These are phyloP conservation scores for Aix galericulata DNA, from an alignment of 2,113 vertebrate genomes.

Conservation along the genomic window DNA sequence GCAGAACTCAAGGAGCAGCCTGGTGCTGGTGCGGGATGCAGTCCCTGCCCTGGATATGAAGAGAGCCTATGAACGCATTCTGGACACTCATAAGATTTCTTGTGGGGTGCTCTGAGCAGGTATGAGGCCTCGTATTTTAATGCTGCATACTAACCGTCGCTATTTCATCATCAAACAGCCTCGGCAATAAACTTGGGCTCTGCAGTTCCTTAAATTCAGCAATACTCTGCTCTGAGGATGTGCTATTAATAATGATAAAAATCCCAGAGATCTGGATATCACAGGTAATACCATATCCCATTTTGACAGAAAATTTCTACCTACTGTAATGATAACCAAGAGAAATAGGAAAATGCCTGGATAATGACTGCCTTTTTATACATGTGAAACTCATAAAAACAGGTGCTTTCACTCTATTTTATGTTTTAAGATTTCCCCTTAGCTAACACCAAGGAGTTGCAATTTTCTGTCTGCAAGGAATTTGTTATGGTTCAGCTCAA, in stretches of 20 bases:
- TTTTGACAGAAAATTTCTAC: not conserved
- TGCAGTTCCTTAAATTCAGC: not conserved
- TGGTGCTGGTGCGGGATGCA: rapidly evolving
- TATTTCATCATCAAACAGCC: not conserved
- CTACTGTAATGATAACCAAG: not conserved
- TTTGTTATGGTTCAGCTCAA: not conserved
- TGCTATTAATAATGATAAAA: not conserved
- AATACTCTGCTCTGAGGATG: rapidly evolving
- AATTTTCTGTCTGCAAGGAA: not conserved
- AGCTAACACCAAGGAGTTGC: not conserved
- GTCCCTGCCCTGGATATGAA: not conserved
- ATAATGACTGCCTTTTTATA: not conserved
- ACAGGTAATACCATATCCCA: not conserved
- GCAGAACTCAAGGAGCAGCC: not conserved
- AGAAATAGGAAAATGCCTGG: not conserved
- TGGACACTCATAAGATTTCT: not conserved
- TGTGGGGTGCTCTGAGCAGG: not conserved
- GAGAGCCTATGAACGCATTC: rapidly evolving
- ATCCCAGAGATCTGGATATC: not conserved
- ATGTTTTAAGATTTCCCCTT: not conserved
- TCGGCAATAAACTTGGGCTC: not conserved
- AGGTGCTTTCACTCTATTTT: not conserved
- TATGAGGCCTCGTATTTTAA: not conserved
- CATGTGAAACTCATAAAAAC: not conserved
- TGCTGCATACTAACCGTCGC: rapidly evolving